Conservation (phyloP, 2,113 vertebrate species). For the Ammodytes dubius region DNA sequence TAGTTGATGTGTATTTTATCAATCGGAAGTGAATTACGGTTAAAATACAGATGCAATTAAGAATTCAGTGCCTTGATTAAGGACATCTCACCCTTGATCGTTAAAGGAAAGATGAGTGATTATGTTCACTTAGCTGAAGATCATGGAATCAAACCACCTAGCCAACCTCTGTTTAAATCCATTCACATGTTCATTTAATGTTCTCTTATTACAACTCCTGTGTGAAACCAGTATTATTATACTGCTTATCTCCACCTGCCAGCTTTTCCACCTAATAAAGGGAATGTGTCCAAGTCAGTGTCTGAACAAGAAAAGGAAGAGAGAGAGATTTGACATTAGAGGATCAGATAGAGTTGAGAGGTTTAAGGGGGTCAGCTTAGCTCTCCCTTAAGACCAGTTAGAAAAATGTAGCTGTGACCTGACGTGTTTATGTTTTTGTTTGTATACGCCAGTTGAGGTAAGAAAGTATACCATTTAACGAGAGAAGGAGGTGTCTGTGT, state of each 20-base stretch:
- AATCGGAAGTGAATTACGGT: background rate
- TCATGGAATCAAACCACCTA: background rate
- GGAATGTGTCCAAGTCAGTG: too few relatives aligned
- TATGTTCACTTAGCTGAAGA: background rate
- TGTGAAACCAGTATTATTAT: background rate
- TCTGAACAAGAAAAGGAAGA: background rate
- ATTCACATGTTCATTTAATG: background rate
- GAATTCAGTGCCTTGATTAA: background rate
- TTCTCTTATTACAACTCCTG: background rate
- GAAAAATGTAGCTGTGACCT: conserved; percentile 58
- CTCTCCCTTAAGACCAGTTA: conserved; percentile 66
- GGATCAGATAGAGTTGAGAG: conserved; percentile 45
- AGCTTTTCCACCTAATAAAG: conserved; percentile 4
- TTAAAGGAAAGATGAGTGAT: background rate
- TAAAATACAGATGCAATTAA: background rate
- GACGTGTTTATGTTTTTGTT: conserved; percentile 16
- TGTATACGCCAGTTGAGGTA: background rate
- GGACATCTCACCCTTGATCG: background rate
- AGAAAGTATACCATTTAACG: background rate
- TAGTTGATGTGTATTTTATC: background rate
- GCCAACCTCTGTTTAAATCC: background rate
- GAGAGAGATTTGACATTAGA: conserved; percentile 18
- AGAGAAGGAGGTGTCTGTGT: background rate
- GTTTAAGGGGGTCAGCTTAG: conserved; percentile 47
- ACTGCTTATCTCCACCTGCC: conserved; percentile 24